Conservation (phyloP, 2,888 invertebrate genomes). For the Eristalis tenax region DNA sequence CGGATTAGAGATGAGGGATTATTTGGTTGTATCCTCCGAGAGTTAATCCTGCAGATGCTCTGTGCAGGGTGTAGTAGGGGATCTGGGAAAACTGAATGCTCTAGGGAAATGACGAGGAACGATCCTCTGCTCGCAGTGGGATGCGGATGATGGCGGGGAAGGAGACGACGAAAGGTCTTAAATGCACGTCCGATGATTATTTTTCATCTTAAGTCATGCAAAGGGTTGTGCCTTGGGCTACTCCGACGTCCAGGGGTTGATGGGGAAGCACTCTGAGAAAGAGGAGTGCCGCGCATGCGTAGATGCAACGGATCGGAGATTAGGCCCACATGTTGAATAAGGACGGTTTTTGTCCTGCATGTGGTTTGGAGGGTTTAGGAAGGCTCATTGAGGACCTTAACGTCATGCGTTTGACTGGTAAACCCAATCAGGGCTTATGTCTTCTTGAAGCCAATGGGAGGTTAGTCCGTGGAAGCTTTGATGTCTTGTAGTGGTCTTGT, state of each 20-base stretch:
- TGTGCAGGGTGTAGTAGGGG: background rate
- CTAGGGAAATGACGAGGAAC: background rate
- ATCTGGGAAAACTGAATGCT: background rate
- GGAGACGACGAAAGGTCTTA: background rate
- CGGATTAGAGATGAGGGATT: constrained; percentile 7
- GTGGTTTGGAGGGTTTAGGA: too few relatives aligned
- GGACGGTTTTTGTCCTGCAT: too few relatives aligned
- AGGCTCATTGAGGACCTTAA: too few relatives aligned
- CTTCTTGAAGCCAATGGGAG: too few relatives aligned
- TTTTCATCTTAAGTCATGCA: background rate
- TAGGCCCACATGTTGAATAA: background rate
- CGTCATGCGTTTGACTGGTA: too few relatives aligned
- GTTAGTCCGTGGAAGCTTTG: too few relatives aligned
- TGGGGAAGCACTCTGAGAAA: background rate
- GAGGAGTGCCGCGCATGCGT: background rate
- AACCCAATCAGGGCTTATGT: too few relatives aligned
- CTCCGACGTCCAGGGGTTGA: background rate
- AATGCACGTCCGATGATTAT: background rate
- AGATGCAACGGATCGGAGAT: background rate
- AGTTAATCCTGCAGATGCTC: constrained; percentile 7
- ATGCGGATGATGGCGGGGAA: background rate
- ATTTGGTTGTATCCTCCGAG: background rate
- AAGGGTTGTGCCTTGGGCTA: background rate
- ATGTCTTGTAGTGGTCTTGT: too few relatives aligned
- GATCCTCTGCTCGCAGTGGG: background rate